phyloP scores from a whole-genome alignment of 2,888 invertebrate species.

The Polyommatus iphigenia region DNA sequence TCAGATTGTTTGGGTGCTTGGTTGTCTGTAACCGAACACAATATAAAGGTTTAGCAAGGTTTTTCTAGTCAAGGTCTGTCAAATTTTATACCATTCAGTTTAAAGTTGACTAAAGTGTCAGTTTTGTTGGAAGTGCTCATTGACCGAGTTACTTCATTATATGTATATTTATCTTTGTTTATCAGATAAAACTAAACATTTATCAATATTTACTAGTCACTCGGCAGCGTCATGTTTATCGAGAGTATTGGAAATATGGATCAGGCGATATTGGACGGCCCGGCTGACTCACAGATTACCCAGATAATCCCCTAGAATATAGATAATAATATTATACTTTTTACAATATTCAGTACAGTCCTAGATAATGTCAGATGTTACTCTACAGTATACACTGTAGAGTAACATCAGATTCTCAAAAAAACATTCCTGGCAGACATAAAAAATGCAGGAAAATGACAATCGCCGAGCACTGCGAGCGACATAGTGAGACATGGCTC shows the following conservation, averaged over 20 bases:
- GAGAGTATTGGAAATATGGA: neutral
- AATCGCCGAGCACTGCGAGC: too few species aligned
- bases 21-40: conserved; percentile 44
- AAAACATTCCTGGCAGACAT: too few species aligned
- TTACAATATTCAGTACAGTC: too few species aligned
- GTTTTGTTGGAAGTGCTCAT: neutral
- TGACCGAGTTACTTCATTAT: neutral
- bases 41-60: neutral
- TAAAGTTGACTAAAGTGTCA: neutral
- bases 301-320: neutral
- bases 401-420: too few species aligned
- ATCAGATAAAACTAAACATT: neutral
- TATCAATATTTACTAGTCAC: neutral
- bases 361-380: too few species aligned
- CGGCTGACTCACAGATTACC: neutral
- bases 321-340: too few species aligned
- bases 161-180: neutral
- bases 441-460: too few species aligned
- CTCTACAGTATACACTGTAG: too few species aligned
- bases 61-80: neutral
- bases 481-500: neutral
- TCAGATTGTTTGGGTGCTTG: conserved; percentile 41
- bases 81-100: neutral
- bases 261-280: neutral
- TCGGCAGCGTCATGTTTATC: neutral